Base-by-base conservation (phyloP, 1,140 invertebrate species). In the Formica selysi region DNA sequence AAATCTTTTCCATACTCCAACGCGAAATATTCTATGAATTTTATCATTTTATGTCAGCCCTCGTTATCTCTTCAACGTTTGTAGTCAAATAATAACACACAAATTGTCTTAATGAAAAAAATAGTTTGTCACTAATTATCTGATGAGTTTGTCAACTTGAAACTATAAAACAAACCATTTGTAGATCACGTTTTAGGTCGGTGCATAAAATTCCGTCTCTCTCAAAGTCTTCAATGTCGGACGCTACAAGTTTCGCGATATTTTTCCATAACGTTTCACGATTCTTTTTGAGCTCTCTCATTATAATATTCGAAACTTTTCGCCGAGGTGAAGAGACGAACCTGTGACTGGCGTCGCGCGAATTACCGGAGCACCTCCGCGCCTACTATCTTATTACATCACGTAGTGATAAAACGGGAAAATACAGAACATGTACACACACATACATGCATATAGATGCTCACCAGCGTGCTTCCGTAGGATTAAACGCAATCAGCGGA, bases 391-490 rank as follows among this genome's bases (percentile, higher is more conserved):
- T 62, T 38, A 44, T 62, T 16, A 51, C 16, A 78, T 67, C 62
- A 79, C 76, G 67, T 84, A 65, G 41, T 67, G 59, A 85, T 85
- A 51, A 70, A 76, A 80, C 38, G 22, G 26, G 26, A 44, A 81
- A 22, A 51, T 29, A 81, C 29, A 59, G 13, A 13, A 51, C n/a
- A 68, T 1, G 0, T 3, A 57, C 26, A 76, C 16, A 84, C 59
- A 64, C 78, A 71, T 32, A 57, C 51, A 61, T 62, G 74, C 74
- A 67, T 86, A 86, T 76, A 88, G 59, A 88, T 41, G 76, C 87
- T 57, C 87, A 70, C 29, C 70, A 83, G 65, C 44, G 76, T 89
- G 88, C 88, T 89, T 89, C 81, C 36, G 76, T 86, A 90, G 85
- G 76, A 19, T 32, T 71, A 38, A 78, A 76, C 59, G 76, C 44